phyloP scores from a whole-genome alignment of 2,797 vertebrate genomes.

The Columba guinea region DNA sequence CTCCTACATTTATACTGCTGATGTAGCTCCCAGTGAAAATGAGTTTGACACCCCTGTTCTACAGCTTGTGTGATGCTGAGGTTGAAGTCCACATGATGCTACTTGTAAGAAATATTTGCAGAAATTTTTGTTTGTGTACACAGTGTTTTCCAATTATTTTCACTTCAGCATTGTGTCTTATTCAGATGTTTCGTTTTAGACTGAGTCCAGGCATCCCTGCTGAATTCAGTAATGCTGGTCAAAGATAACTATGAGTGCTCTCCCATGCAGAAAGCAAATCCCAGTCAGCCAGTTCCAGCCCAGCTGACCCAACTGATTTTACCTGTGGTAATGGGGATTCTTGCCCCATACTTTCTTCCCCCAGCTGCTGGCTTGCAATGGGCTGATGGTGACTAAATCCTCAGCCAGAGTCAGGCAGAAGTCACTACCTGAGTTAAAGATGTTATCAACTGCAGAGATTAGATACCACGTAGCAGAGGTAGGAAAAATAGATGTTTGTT shows the following conservation, averaged over 20 bases:
- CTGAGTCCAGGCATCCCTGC: background rate
- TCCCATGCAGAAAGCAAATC: fast-evolving
- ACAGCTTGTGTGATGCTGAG: background rate
- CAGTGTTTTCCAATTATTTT: background rate
- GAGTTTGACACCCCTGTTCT: background rate
- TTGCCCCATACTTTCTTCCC: background rate
- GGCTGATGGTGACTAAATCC: background rate
- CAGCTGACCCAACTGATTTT: background rate
- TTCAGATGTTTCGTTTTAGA: background rate
- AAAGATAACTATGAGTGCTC: background rate
- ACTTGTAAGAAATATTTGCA: background rate
- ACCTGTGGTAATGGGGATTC: background rate
- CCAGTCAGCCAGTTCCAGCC: background rate
- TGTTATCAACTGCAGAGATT: background rate
- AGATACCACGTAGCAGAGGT: background rate
- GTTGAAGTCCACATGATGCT: background rate
- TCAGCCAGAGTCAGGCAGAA: background rate
- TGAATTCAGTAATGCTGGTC: background rate
- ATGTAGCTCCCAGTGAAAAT: no score
- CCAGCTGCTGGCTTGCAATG: background rate
- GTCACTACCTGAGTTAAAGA: background rate
- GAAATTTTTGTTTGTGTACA: background rate
- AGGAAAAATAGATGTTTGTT: background rate
- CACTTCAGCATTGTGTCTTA: background rate
- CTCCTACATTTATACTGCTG: no score